phyloP scores from a whole-genome alignment of 1,140 invertebrate species.

The Caenorhabditis remanei region DNA sequence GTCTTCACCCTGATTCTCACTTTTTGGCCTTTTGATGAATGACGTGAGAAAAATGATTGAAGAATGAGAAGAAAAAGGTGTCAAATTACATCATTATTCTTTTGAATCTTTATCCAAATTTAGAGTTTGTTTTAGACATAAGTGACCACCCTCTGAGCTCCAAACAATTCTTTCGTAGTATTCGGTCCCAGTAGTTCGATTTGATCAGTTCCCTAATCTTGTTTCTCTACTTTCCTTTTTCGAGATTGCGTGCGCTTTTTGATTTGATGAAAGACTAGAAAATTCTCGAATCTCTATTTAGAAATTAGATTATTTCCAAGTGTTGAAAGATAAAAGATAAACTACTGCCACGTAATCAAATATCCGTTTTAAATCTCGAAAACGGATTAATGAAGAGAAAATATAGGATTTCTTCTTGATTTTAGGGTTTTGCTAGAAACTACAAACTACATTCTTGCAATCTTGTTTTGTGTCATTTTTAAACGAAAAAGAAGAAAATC shows the following conservation, averaged over 20 bases:
- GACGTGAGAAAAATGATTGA: neutral
- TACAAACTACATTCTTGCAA: neutral
- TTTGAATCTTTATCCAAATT: neutral
- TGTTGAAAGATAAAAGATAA: too few relatives aligned
- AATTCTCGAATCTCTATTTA: neutral
- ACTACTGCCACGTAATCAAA: too few relatives aligned
- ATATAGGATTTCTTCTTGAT: neutral
- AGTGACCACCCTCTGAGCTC: too few relatives aligned
- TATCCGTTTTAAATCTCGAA: too few relatives aligned
- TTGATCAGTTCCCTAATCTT: too few relatives aligned
- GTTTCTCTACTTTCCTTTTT: neutral
- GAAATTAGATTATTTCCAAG: neutral
- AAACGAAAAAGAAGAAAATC: neutral
- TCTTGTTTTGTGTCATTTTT: neutral
- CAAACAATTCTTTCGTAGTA: neutral
- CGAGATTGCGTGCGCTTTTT: neutral
- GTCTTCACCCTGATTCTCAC: neutral
- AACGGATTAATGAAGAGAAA: too few relatives aligned
- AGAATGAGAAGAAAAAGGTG: neutral
- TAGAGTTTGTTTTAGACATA: too few relatives aligned
- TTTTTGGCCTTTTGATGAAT: neutral
- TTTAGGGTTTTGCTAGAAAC: neutral
- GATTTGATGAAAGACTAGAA: too few relatives aligned
- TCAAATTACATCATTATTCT: constrained; percentile 7
- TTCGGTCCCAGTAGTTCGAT: too few relatives aligned